Evolutionary conservation across 2,113 vertebrate genomes (phyloP), one percentile per base, ranked within the genome.

Genomic region (Ammodytes dubius): DNA sequence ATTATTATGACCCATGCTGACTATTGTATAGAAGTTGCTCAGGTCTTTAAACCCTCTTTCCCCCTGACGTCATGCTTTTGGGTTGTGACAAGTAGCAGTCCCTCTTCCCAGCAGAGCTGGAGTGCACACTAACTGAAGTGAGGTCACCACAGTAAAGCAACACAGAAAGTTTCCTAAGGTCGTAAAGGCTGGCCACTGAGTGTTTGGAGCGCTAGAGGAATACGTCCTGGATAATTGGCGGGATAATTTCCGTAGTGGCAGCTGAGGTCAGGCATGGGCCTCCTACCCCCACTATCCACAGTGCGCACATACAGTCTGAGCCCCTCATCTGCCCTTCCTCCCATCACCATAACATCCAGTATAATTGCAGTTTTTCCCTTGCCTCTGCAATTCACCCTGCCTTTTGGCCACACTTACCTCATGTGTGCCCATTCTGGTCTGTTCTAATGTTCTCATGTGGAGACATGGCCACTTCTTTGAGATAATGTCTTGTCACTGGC

Each of bases 111-210:
- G 89, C 87, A 91, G 63, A 79, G 74, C 85, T 46, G 54, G 52
- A 89, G 86, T 74, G 75, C 89, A 86, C 50, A 37, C 88, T 82
- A 85, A 64, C 78, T 58, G 52, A 79, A 84, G 85, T 91, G 91
- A 94, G 89, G 87, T 93, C 91, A 91, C 84, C 87, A 79, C 87
- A 90, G 81, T 92, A 87, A 93, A 94, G 92, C 88, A 93, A 93
- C 89, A 89, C 88, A 88, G 87, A 88, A 88, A 87, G 90, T 93
- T 94, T 93, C 92, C 92, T 81, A 83, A 81, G 89, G 91, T 87
- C 37, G 79, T 91, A 92, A 93, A 93, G 87, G 53, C 89, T 86
- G 67, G 85, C 87, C 60, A 42, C 88, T 68, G 83, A 93, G 78
- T 75, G 77, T 86, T 91, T 80, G 77, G 90, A 91, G 86, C 79